Percentiles rank a stretch among this genome's conserved stretches.
Evolutionary conservation across 2,113 vertebrate species (phyloP).

Genomic region (Atherinomorus stipes): DNA sequence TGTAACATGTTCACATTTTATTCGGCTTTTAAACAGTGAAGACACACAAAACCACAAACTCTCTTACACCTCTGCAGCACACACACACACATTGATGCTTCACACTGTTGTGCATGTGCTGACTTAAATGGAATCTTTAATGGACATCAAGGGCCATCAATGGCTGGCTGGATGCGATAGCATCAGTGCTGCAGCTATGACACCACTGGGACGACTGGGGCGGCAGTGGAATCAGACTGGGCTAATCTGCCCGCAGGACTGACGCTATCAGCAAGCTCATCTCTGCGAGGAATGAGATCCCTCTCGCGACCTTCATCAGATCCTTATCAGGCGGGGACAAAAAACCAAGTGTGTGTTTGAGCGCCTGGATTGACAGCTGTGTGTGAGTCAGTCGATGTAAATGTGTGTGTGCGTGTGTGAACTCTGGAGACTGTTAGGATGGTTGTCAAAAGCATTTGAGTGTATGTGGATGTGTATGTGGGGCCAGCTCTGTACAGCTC

Average conservation of each 20-base stretch:
- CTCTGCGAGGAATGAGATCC: slow-evolving; percentile 78
- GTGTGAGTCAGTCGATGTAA: not conserved
- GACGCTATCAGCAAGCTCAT: slow-evolving; percentile 78
- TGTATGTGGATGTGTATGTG: slow-evolving; percentile 9
- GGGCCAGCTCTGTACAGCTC: not conserved
- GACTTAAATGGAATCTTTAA: slow-evolving; percentile 73
- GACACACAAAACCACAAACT: not conserved
- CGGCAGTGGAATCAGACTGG: slow-evolving; percentile 61
- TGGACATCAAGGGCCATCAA: slow-evolving; percentile 72
- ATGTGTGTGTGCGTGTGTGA: slow-evolving; percentile 14
- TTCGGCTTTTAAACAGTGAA: slow-evolving; percentile 18
- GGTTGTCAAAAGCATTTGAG: slow-evolving; percentile 30
- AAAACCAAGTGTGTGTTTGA: slow-evolving; percentile 47
- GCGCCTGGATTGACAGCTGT: slow-evolving; percentile 28
- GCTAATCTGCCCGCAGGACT: slow-evolving; percentile 70
- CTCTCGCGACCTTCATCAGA: slow-evolving; percentile 81
- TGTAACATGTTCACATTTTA: slow-evolving; percentile 33
- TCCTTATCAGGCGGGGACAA: slow-evolving; percentile 64
- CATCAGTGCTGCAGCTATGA: slow-evolving; percentile 75
- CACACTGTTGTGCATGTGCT: slow-evolving; percentile 30
- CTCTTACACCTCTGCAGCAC: not conserved
- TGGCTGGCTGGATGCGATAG: slow-evolving; percentile 69
- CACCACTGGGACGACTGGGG: slow-evolving; percentile 72
- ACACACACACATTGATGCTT: slow-evolving; percentile 9
- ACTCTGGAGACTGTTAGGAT: slow-evolving; percentile 18